Evolutionary conservation across 1,140 invertebrate genomes (phyloP).

Genomic region (Drosophila busckii): DNA sequence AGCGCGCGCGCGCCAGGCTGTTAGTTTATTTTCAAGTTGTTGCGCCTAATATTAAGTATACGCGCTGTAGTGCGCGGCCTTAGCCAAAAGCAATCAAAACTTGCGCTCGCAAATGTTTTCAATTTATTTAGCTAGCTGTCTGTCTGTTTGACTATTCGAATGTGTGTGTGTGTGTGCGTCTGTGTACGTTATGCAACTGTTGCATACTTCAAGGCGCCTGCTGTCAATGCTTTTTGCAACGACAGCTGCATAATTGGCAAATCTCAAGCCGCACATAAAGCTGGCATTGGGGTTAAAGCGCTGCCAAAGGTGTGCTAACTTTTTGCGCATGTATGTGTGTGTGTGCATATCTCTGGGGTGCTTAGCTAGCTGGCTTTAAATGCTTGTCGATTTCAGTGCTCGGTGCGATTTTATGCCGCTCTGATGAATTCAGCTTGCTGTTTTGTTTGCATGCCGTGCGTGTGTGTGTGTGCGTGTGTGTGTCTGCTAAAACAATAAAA

Average conservation of each 20-base stretch:
- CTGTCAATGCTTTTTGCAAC: conserved; percentile 5
- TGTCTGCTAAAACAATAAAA: conserved; percentile 56
- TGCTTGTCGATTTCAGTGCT: conserved; percentile 39
- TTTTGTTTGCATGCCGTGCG: conserved; percentile 10
- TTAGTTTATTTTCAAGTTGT: neutral
- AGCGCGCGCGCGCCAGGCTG: neutral
- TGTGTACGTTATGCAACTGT: too few relatives aligned
- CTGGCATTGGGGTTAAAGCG: conserved; percentile 5
- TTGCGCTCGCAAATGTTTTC: neutral
- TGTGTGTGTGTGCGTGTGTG: conserved; percentile 6
- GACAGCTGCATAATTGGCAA: conserved; percentile 24
- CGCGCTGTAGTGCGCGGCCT: conserved; percentile 2
- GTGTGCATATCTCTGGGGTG: conserved; percentile 1
- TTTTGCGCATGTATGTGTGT: neutral
- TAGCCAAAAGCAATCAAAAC: conserved; percentile 7
- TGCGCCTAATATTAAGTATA: conserved; percentile 7
- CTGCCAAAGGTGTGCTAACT: conserved; percentile 13
- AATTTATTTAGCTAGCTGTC: too few relatives aligned
- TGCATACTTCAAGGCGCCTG: too few relatives aligned
- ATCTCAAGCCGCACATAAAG: conserved; percentile 39
- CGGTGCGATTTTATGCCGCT: conserved; percentile 39
- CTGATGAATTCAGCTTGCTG: conserved; percentile 48
- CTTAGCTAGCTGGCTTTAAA: conserved; percentile 38
- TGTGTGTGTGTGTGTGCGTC: too few relatives aligned
- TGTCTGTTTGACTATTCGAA: too few relatives aligned